phyloP scores from a whole-genome alignment of 92 coral and sea anemone species.

The Bergia sp. region DNA sequence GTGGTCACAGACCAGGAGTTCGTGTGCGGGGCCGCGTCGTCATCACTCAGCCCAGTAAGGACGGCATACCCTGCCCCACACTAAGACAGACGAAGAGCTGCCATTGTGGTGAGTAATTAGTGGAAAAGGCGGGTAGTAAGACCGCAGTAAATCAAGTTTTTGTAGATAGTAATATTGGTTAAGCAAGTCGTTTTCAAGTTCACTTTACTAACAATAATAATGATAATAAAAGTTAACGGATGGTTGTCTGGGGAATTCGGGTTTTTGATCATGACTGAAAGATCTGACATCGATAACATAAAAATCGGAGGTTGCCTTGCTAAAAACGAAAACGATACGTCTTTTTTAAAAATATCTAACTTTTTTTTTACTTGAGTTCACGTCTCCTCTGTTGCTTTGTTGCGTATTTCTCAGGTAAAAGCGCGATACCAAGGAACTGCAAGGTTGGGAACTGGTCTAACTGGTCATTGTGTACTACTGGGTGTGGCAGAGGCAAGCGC shows the following conservation, averaged over 20 bases:
- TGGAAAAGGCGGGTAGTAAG: no score
- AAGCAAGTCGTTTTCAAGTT: no score
- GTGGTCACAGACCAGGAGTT: slow-evolving; percentile 62
- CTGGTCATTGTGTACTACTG: slow-evolving; percentile 79
- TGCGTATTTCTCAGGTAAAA: background rate
- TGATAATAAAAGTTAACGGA: no score
- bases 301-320: no score
- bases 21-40: slow-evolving; percentile 76
- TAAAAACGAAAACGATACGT: no score
- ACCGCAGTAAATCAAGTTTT: no score
- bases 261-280: no score
- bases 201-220: no score
- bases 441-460: slow-evolving; percentile 79
- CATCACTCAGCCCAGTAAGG: slow-evolving; percentile 60
- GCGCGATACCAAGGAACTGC: slow-evolving; percentile 53
- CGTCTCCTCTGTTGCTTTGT: background rate
- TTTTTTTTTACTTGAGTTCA: background rate
- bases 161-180: no score
- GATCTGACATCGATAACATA: no score
- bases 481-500: slow-evolving; percentile 74
- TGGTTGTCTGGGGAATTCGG: no score
- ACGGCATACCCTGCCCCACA: slow-evolving; percentile 77
- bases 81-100: slow-evolving; percentile 59
- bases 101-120: slow-evolving; percentile 25
- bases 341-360: no score